Evolutionary conservation across 2,888 invertebrate species (phyloP).

Genomic region (Cryptocephalus moraei): DNA sequence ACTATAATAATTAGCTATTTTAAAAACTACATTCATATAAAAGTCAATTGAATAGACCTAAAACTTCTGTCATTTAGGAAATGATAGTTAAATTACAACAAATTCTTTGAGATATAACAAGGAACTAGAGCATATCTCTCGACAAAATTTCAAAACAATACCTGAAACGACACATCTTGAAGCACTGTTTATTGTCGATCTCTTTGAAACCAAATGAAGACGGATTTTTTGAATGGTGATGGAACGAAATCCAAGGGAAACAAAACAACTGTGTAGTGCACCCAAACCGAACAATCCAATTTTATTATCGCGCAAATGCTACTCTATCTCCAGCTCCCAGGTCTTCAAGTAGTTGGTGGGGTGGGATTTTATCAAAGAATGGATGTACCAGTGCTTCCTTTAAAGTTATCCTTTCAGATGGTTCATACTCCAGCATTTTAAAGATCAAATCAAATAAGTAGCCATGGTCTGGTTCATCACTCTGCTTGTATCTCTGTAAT

Average conservation of each 20-base stretch:
- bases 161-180: too few relatives aligned
- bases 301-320: slow-evolving; percentile 41
- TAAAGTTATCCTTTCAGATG: slow-evolving; percentile 78
- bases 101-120: too few relatives aligned
- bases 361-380: slow-evolving; percentile 81
- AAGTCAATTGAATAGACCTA: neutral
- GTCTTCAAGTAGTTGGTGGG: slow-evolving; percentile 62
- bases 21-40: neutral
- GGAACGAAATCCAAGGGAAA: too few relatives aligned
- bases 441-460: slow-evolving; percentile 90
- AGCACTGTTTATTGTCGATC: too few relatives aligned
- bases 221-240: neutral
- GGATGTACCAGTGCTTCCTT: slow-evolving; percentile 83
- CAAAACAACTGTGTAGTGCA: too few relatives aligned
- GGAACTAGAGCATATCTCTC: too few relatives aligned
- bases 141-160: too few relatives aligned
- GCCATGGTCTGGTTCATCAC: slow-evolving; percentile 82
- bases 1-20: too few relatives aligned
- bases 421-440: slow-evolving; percentile 96
- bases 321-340: slow-evolving; percentile 37
- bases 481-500: slow-evolving; percentile 77
- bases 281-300: slow-evolving; percentile 49
- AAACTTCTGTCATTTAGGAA: neutral
- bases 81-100: neutral
- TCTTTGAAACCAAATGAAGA: neutral